Percentiles rank a stretch among this genome's conserved stretches.
phyloP scores from a whole-genome alignment of 2,797 vertebrate genomes.

The Platalea minor region DNA sequence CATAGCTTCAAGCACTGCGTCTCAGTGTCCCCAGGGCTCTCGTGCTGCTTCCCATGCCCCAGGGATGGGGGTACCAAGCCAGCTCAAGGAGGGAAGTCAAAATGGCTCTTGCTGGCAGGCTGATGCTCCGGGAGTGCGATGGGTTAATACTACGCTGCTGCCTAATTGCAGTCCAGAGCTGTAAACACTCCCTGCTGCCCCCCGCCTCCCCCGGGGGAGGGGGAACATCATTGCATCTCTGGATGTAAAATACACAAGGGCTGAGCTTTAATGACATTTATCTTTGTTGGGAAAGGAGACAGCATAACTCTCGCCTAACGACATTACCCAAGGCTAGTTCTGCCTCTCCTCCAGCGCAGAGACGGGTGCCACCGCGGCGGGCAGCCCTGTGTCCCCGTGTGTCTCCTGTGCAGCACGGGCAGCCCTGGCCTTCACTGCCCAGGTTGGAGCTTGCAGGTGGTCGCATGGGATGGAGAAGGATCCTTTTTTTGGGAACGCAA shows the following conservation, averaged over 20 bases:
- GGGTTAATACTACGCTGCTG: background rate
- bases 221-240: background rate
- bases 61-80: background rate
- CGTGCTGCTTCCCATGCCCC: rapidly evolving
- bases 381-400: background rate
- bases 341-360: background rate
- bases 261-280: background rate
- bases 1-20: background rate
- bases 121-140: background rate
- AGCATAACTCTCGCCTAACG: background rate
- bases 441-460: background rate
- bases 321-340: background rate
- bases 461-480: background rate
- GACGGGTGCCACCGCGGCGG: rapidly evolving
- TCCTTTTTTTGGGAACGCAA: background rate
- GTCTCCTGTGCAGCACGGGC: background rate
- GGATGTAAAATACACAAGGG: background rate
- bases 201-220: too few species aligned
- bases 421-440: background rate
- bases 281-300: background rate
- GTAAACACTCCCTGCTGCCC: background rate
- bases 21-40: background rate
- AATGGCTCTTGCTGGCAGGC: background rate
- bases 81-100: background rate
- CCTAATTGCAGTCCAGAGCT: background rate